Evolutionary conservation across 2,797 vertebrate species (phyloP).

Genomic region (Lepilemur ruficaudatus): DNA sequence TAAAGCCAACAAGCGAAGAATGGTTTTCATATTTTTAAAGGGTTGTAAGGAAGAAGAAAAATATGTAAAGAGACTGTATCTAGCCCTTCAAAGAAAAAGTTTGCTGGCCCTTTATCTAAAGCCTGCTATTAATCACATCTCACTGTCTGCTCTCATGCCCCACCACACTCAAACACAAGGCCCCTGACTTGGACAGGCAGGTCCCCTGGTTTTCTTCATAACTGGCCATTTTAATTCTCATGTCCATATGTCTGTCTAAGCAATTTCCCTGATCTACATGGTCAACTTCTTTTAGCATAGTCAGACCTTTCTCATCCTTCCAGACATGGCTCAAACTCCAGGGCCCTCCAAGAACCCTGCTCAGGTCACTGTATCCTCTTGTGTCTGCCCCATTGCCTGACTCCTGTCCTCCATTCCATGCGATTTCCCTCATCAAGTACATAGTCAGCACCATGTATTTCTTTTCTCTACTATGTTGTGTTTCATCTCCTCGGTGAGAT

Average conservation of each 20-base stretch:
- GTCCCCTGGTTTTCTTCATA: neutral
- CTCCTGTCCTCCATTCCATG: neutral
- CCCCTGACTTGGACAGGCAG: neutral
- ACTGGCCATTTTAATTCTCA: neutral
- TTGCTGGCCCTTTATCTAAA: neutral
- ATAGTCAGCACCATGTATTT: neutral
- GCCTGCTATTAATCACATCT: neutral
- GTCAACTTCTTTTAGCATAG: neutral
- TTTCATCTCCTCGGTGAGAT: slow-evolving; percentile 17
- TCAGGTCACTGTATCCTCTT: neutral
- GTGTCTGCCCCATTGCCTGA: neutral
- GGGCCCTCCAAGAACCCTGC: neutral
- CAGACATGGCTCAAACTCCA: neutral
- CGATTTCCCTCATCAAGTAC: neutral
- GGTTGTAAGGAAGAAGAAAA: neutral
- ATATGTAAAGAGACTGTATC: neutral
- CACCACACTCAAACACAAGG: neutral
- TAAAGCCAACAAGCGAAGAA: slow-evolving; percentile 47
- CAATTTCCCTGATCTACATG: neutral
- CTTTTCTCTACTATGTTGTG: neutral
- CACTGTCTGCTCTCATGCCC: neutral
- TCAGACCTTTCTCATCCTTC: neutral
- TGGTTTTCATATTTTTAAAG: slow-evolving; percentile 32
- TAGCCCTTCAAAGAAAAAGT: slow-evolving; percentile 32
- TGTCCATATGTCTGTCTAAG: neutral